Base-by-base conservation (phyloP, 2,888 invertebrate species). In the Pogonocherus hispidulus region DNA sequence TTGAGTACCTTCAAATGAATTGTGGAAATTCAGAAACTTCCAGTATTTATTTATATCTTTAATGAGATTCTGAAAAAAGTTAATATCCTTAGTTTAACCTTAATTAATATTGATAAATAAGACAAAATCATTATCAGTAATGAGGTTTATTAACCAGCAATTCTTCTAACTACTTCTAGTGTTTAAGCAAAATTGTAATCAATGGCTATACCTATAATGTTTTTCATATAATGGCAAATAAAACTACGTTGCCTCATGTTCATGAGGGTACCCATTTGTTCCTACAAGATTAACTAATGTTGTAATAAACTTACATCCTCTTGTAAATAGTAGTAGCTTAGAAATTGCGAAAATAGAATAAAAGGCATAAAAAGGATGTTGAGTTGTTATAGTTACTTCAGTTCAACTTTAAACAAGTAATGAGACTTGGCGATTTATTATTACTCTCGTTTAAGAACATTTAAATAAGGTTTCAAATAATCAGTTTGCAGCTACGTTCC, bases 231-330 rank as follows among this genome's bases (percentile, higher is more conserved):
- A 32, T 32, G 32, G 32, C 8, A 32, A 8, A 11, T 32, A 32
- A 32, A 32, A 32, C 8, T 11, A 8, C n/a, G n/a, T n/a, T n/a
- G n/a, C n/a, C n/a, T n/a, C n/a, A n/a, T 41, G n/a, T 41, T 41
- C 41, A 41, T 41, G 41, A 41, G 41, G 41, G 16, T 41, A 41
- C 41, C 41, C 3, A 41, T 41, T 41, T 41, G n/a, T 41, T 41
- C 5, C 41, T 41, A 14, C n/a, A 41, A 41, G 41, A 14, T 41
- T 16, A 41, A 41, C 41, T 41, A 41, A 16, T 41, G 41, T 16
- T 41, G 41, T 16, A 41, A 41, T 41, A 41, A 41, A 41, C 41
- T 41, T n/a, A 16, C 41, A 41, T 41, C n/a, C 16, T 41, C 41
- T 2, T 5, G 14, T 41, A 14, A 16, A n/a, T 41, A 14, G 41